Percentiles rank a stretch among this genome's conserved stretches.
Conservation (phyloP, 2,797 vertebrate genomes). For the Hydrolagus colliei region DNA sequence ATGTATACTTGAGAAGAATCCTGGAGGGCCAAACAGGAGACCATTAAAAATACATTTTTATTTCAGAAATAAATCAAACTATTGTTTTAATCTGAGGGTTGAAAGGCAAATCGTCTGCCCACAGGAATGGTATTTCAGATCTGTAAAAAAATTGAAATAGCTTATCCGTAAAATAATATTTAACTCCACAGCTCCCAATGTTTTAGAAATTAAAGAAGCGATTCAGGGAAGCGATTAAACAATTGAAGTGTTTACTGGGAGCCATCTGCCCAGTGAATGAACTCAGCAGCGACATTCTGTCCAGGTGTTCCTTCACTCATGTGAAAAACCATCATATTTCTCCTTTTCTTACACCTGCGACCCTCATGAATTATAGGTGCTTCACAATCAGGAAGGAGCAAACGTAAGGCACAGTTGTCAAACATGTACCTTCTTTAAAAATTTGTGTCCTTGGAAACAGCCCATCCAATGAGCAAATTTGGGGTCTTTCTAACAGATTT, state of each 20-base stretch:
- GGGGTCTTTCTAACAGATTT: background rate
- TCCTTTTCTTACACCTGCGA: slow-evolving; percentile 2
- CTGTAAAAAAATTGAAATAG: slow-evolving; percentile 2
- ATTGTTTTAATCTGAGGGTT: background rate
- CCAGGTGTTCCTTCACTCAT: slow-evolving; percentile 23
- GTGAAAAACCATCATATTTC: slow-evolving; percentile 23
- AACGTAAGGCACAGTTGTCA: background rate
- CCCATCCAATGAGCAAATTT: slow-evolving; percentile 8
- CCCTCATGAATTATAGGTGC: slow-evolving; percentile 22
- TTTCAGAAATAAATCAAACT: no score
- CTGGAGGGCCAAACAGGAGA: no score
- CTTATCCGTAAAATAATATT: background rate
- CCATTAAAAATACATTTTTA: no score
- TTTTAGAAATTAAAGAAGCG: background rate
- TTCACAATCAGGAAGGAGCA: slow-evolving; percentile 4
- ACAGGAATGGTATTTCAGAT: slow-evolving; percentile 2
- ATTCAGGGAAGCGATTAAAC: background rate
- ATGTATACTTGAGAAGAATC: no score
- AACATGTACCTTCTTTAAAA: background rate
- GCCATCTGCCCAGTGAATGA: background rate
- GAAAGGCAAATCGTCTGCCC: background rate
- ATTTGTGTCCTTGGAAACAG: background rate
- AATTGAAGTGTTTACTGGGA: background rate
- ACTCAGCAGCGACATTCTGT: slow-evolving; percentile 5
- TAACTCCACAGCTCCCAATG: background rate